Evolutionary conservation across 2,888 invertebrate species (phyloP).

Genomic region (Microctonus hyperodae): DNA sequence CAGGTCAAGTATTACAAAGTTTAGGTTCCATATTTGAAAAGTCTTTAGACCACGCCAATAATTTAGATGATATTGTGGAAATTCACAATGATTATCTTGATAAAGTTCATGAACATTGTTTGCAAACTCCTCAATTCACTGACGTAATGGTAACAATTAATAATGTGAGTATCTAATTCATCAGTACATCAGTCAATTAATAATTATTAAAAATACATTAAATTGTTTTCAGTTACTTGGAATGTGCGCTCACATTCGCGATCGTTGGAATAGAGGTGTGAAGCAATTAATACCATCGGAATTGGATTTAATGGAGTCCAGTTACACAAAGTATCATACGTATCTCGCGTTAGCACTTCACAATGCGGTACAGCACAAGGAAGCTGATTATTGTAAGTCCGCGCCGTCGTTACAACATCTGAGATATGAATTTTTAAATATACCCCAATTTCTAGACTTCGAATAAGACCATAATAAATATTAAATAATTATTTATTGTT

Average conservation of each 20-base stretch:
- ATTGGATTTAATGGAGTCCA: constrained; percentile 53
- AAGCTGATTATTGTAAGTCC: constrained; percentile 60
- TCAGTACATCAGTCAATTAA: background rate
- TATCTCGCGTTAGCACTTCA: constrained; percentile 57
- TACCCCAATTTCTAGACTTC: background rate
- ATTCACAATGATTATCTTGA: constrained; percentile 59
- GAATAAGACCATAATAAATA: background rate
- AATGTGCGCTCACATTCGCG: constrained; percentile 56
- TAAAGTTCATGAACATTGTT: constrained; percentile 58
- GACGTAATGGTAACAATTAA: constrained; percentile 55
- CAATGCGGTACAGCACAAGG: constrained; percentile 57
- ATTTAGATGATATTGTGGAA: constrained; percentile 55
- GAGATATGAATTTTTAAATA: background rate
- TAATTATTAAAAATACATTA: background rate
- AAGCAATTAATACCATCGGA: constrained; percentile 47
- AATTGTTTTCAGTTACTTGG: constrained; percentile 50
- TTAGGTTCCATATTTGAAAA: constrained; percentile 56
- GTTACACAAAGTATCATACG: constrained; percentile 59
- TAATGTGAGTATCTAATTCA: constrained; percentile 48
- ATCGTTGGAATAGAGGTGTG: constrained; percentile 55
- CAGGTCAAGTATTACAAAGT: constrained; percentile 64
- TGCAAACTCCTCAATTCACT: constrained; percentile 55
- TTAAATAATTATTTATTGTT: too few relatives aligned
- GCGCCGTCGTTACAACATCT: background rate
- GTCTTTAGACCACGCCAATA: constrained; percentile 51